A percentile compares a stretch with the other conserved stretches of the same genome.
Conservation (phyloP, 2,888 invertebrate species). For the Zootermopsis nevadensis region DNA sequence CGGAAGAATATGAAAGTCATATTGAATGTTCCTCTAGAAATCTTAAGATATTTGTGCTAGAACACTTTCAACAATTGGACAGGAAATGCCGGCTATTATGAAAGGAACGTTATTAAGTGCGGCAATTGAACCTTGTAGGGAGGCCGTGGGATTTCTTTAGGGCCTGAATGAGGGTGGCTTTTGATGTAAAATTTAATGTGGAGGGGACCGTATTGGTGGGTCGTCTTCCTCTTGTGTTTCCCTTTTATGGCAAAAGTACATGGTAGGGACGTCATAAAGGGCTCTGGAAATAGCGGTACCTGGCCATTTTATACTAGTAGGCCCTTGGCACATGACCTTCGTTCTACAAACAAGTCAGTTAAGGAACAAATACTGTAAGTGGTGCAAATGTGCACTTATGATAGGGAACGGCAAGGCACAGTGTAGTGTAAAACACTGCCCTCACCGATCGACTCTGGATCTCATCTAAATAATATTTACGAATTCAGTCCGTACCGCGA, state of each 20-base stretch:
- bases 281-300: neutral
- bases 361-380: neutral
- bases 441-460: no score
- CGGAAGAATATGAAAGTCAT: neutral
- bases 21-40: neutral
- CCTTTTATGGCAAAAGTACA: neutral
- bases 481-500: no score
- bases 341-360: neutral
- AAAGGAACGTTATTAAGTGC: neutral
- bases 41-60: neutral
- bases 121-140: neutral
- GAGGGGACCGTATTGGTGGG: neutral
- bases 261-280: neutral
- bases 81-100: neutral
- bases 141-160: neutral
- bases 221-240: neutral
- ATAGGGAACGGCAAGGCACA: no score
- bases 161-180: neutral
- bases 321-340: neutral
- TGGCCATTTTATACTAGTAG: neutral
- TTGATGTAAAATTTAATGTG: neutral
- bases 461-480: no score
- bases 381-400: neutral
- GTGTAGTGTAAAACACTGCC: no score
- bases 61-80: neutral